phyloP scores from a whole-genome alignment of 2,888 invertebrate species.

The Luffia ferchaultella region DNA sequence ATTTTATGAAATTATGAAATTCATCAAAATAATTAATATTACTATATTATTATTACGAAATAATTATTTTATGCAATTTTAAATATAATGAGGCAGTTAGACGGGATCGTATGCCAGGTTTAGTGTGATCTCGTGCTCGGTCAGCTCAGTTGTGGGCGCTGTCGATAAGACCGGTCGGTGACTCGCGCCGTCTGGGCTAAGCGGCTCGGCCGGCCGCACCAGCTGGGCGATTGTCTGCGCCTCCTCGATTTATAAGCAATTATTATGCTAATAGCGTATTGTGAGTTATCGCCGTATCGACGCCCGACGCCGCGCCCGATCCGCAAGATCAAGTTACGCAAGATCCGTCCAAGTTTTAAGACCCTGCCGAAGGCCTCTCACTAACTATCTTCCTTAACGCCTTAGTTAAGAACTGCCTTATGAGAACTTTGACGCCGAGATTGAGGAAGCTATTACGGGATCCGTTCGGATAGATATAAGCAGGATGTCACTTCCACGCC shows the following conservation, averaged over 20 bases:
- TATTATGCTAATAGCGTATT: conserved; percentile 56
- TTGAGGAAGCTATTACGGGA: conserved; percentile 64
- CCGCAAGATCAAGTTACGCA: conserved; percentile 55
- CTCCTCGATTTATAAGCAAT: conserved; percentile 19
- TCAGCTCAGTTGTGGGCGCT: too few species aligned
- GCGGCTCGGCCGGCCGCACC: too few species aligned
- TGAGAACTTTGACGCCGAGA: conserved; percentile 64
- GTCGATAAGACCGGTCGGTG: too few species aligned
- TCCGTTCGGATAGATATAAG: conserved; percentile 61
- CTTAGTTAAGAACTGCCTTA: conserved; percentile 64
- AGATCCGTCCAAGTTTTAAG: conserved; percentile 60
- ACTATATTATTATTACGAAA: too few species aligned
- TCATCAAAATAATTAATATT: too few species aligned
- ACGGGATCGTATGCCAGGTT: too few species aligned
- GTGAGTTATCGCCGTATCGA: conserved; percentile 47
- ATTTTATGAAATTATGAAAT: too few species aligned
- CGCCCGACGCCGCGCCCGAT: conserved; percentile 33
- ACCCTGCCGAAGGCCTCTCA: conserved; percentile 57
- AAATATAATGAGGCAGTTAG: too few species aligned
- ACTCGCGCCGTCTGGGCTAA: too few species aligned
- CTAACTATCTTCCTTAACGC: conserved; percentile 63
- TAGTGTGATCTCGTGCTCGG: too few species aligned
- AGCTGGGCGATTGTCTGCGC: conserved; percentile 3
- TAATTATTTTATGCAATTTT: too few species aligned
- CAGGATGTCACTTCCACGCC: conserved; percentile 61